Evolutionary conservation across 2,113 vertebrate genomes (phyloP).

Genomic region (Marmota monax): DNA sequence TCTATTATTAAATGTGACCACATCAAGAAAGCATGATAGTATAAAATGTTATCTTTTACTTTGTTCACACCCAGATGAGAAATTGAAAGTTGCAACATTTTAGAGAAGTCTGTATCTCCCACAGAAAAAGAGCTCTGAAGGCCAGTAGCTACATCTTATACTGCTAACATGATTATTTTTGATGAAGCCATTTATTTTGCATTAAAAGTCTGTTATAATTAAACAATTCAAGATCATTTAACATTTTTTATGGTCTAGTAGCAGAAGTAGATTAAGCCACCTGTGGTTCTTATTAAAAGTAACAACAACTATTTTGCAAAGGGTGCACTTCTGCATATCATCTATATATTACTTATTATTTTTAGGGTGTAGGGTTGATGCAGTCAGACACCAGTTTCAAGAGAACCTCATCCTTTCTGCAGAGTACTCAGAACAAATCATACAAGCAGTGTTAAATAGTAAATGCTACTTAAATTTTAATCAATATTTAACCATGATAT

Average conservation of each 20-base stretch:
- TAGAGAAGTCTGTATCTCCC: constrained; percentile 18
- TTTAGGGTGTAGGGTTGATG: fast-evolving
- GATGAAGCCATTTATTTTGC: background rate
- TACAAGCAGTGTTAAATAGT: background rate
- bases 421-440: background rate
- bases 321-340: background rate
- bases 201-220: background rate
- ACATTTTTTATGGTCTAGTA: background rate
- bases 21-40: constrained; percentile 77
- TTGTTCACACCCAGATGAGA: constrained; percentile 72
- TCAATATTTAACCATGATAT: background rate
- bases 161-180: background rate
- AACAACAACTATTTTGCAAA: background rate
- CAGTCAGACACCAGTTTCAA: background rate
- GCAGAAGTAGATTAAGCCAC: background rate
- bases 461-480: background rate
- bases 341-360: background rate
- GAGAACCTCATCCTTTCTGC: background rate
- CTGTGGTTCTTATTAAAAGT: background rate
- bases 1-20: constrained; percentile 82
- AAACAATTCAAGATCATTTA: background rate
- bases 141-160: background rate
- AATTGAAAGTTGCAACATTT: constrained; percentile 45
- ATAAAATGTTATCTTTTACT: constrained; percentile 65
- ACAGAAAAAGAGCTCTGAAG: constrained; percentile 61